Base-by-base conservation (phyloP, 2,888 invertebrate species). In the Calameuta filiformis region DNA sequence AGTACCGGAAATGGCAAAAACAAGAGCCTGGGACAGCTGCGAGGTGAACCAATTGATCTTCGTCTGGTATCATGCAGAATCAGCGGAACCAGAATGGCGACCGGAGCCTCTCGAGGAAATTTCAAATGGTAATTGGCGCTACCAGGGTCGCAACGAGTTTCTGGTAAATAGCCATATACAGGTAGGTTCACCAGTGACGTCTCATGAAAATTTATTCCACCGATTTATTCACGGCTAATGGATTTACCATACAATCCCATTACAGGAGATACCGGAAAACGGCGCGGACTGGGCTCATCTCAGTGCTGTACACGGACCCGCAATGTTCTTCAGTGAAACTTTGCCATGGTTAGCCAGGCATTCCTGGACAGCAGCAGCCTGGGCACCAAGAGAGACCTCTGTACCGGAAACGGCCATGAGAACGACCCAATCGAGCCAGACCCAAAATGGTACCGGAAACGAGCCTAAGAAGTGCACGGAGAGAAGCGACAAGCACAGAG, bases 201-300 rank as follows among this genome's bases (percentile, higher is more conserved):
- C 56, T 9, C 56, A 9, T 56, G 23, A 23, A 9, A 12, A 68
- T 71, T 33, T 30, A 76, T 30, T 30, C 4, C 35, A 74, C 9
- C 12, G 76, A 35, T 34, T 3, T 34, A 15, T 30, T 15, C 75
- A 15, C 15, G 1, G 30, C 40, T 12, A 74, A 37, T 76, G 9
- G 12, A 77, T 78, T 77, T 35, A 69, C 31, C 56, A 74, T 76
- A 15, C 2, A 35, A 11, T 37, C 69, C 34, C 73, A 37, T 81
- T 82, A 3, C 92, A 97, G 96, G 97, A 98, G 86, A 96, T 98
- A 69, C 97, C 97, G 0, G 98, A 98, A 89, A 98, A 98, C 86
- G 98, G 97, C 0, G 96, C 97, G 0, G 98, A 98, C 87, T 93
- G 96, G 1, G 95, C 96, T 0, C 98, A 98, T 88, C 92, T 98